phyloP scores from a whole-genome alignment of 2,888 invertebrate species.

The Gymnoscelis rufifasciata region DNA sequence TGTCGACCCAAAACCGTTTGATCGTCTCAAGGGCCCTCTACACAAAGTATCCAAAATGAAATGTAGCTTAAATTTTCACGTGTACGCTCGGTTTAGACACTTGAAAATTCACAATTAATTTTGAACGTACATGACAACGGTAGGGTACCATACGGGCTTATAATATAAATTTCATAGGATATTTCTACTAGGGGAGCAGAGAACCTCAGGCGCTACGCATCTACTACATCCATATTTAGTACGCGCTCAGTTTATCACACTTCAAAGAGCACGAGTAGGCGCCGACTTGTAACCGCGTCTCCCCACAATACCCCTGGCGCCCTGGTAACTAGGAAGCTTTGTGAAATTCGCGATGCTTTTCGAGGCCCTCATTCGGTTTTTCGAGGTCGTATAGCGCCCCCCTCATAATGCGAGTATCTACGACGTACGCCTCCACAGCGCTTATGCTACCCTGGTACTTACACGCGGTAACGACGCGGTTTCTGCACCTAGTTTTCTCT shows the following conservation, averaged over 20 bases:
- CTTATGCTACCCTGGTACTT: conserved; percentile 40
- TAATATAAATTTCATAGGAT: conserved; percentile 27
- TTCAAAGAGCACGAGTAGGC: conserved; percentile 69
- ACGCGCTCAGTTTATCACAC: conserved; percentile 68
- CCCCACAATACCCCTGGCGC: conserved; percentile 46
- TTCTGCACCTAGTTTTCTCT: conserved; percentile 56
- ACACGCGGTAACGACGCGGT: conserved; percentile 45
- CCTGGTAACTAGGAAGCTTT: conserved; percentile 70
- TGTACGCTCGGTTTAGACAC: conserved; percentile 10
- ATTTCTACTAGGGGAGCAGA: conserved; percentile 27
- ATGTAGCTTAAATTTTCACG: conserved; percentile 10
- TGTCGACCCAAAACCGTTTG: conserved; percentile 5
- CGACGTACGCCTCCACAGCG: conserved; percentile 32
- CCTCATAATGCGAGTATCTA: conserved; percentile 49
- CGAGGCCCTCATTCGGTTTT: conserved; percentile 71
- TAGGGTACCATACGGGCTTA: conserved; percentile 18
- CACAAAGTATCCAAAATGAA: conserved; percentile 4
- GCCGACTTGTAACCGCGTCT: conserved; percentile 61
- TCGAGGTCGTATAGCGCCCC: conserved; percentile 61
- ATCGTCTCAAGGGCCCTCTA: conserved; percentile 8
- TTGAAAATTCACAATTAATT: conserved; percentile 23
- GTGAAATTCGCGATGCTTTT: conserved; percentile 72
- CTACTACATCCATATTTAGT: conserved; percentile 58
- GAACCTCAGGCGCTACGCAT: conserved; percentile 45
- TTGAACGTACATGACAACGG: conserved; percentile 13